phyloP scores from a whole-genome alignment of 2,113 vertebrate genomes.

The Corythaixoides concolor region DNA sequence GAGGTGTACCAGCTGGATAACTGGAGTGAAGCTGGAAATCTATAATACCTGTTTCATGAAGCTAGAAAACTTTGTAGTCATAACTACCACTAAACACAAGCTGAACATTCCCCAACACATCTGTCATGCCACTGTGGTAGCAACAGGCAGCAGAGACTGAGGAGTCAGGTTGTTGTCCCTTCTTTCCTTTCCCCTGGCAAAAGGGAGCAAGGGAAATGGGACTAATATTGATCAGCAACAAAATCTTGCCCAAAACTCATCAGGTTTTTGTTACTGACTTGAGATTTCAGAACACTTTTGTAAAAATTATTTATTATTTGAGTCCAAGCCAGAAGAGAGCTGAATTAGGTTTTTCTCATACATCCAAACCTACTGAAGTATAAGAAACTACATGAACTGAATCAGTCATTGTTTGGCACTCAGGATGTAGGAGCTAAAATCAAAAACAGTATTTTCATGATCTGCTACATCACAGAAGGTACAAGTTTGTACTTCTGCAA shows the following conservation, averaged over 20 bases:
- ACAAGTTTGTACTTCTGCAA: not conserved
- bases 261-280: not conserved
- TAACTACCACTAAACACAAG: not conserved
- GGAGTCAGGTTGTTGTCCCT: not conserved
- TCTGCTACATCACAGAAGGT: not conserved
- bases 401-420: not conserved
- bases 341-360: not conserved
- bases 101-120: not conserved
- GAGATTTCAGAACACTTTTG: not conserved
- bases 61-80: not conserved
- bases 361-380: not conserved
- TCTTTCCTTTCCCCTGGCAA: not conserved
- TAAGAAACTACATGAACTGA: not conserved
- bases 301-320: not conserved
- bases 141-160: not conserved
- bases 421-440: not conserved
- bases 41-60: accelerated
- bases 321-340: not conserved
- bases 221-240: not conserved
- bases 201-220: not conserved
- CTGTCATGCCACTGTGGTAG: accelerated
- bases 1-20: not conserved
- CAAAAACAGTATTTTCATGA: not conserved
- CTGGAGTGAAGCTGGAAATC: not conserved
- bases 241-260: not conserved